Evolutionary conservation across 2,797 vertebrate genomes (phyloP).

Genomic region (Crocidura indochinensis): DNA sequence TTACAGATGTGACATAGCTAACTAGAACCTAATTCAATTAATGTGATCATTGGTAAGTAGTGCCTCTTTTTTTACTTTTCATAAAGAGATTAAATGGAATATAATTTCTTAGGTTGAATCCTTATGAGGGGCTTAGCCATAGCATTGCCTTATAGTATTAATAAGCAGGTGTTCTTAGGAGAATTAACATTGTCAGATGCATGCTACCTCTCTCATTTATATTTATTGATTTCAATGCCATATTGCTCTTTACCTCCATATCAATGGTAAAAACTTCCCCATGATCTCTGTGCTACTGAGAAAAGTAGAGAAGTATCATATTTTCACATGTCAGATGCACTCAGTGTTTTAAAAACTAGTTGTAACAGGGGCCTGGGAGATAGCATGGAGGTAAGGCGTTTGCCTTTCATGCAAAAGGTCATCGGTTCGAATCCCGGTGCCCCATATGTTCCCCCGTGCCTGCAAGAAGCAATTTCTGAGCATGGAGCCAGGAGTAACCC

Average conservation of each 20-base stretch:
- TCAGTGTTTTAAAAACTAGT: neutral
- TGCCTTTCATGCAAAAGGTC: no score
- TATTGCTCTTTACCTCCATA: neutral
- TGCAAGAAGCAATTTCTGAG: no score
- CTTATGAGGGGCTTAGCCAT: neutral
- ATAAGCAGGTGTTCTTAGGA: neutral
- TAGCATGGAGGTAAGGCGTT: no score
- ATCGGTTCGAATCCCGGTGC: no score
- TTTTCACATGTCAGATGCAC: neutral
- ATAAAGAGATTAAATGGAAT: neutral
- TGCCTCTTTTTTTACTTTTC: conserved; percentile 41
- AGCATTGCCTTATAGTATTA: neutral
- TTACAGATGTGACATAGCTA: neutral
- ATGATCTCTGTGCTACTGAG: neutral
- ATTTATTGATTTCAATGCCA: neutral
- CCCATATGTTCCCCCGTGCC: no score
- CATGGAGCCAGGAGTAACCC: no score
- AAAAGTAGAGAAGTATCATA: neutral
- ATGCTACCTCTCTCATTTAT: neutral
- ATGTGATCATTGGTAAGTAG: neutral
- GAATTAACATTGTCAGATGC: neutral
- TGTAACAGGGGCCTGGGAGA: no score
- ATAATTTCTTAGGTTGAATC: conserved; percentile 28
- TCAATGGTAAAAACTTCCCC: neutral
- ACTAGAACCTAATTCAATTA: neutral